Percentiles rank a stretch among this genome's conserved stretches.
Conservation (phyloP, 2,113 vertebrate species). For the Callospermophilus lateralis region DNA sequence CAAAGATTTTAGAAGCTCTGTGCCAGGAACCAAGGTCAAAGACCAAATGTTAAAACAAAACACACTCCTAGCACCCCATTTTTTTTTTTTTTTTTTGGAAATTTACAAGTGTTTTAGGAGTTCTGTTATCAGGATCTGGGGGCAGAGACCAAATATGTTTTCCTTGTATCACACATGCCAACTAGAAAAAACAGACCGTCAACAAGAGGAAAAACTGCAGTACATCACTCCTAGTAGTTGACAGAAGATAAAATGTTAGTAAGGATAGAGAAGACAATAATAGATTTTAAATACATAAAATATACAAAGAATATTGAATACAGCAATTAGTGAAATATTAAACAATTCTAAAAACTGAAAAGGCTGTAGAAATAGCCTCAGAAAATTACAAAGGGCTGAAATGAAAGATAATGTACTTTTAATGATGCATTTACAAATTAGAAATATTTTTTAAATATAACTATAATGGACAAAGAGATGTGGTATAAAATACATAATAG, state of each 20-base stretch:
- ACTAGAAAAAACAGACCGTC: not conserved
- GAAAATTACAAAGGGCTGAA: not conserved
- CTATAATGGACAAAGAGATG: not conserved
- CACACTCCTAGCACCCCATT: not conserved
- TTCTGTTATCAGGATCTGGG: not conserved
- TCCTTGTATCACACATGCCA: not conserved
- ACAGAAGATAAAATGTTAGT: not conserved
- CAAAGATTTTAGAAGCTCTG: not conserved
- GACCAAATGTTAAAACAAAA: not conserved
- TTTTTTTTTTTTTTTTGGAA: not conserved
- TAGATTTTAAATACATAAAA: not conserved
- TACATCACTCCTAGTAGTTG: not conserved
- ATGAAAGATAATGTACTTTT: not conserved
- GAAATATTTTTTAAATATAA: conserved; percentile 5
- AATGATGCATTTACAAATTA: not conserved
- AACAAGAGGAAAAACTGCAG: not conserved
- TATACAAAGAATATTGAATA: not conserved
- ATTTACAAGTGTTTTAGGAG: conserved; percentile 12
- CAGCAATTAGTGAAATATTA: not conserved
- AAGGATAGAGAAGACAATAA: not conserved
- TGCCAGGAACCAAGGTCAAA: conserved; percentile 30
- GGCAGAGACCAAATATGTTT: not conserved
- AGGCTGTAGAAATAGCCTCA: conserved; percentile 10
- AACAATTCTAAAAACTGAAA: conserved; percentile 12
- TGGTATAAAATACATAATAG: not conserved